Evolutionary conservation across 2,888 invertebrate genomes (phyloP), one percentile per base, ranked within the genome.

Genomic region (Eristalinus aeneus): DNA sequence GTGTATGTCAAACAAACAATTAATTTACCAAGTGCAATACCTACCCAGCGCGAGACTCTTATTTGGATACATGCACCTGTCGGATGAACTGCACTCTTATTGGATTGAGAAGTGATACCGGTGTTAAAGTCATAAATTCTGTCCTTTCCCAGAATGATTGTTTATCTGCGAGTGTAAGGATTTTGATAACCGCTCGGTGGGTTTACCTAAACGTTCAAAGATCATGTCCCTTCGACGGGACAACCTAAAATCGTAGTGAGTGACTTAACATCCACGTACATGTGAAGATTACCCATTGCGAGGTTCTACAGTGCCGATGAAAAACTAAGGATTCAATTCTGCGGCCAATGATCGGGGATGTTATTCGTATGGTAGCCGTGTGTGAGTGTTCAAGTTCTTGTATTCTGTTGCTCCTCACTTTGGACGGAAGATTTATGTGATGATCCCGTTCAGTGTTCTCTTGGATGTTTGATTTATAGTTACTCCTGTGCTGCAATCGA

Each of bases 1-100:
- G 75, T 81, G 81, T 81, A 76, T 85, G 76, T 85, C 81, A 85
- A 80, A 85, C 73, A 77, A 85, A 85, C 81, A 81, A 85, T 85
- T 80, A 68, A 76, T 81, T 65, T 69, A 31, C 36, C 34, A 46
- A 46, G 46, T 46, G 46, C 46, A 46, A 46, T 46, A 46, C 46
- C 16, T 46, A 0, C 8, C 16, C n/a, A 64, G 56, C 31, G 56
- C 56, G 46, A 56, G 10, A 71, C 8, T 32, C 32, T 27, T 10
- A 32, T 53, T 60, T 69, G 79, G 74, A 64, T 81, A 76, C 12
- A 69, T 71, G 67, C 85, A 80, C 85, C 80, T 85, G 85, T 85
- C 80, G 80, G 65, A 65, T 34, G 67, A 61, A 63, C 64, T 74
- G 32, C 63, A 65, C 58, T 74, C 73, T 73, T 69, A 78, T 83